Conservation (phyloP, 2,888 invertebrate genomes). For the Chalcis sispes region DNA sequence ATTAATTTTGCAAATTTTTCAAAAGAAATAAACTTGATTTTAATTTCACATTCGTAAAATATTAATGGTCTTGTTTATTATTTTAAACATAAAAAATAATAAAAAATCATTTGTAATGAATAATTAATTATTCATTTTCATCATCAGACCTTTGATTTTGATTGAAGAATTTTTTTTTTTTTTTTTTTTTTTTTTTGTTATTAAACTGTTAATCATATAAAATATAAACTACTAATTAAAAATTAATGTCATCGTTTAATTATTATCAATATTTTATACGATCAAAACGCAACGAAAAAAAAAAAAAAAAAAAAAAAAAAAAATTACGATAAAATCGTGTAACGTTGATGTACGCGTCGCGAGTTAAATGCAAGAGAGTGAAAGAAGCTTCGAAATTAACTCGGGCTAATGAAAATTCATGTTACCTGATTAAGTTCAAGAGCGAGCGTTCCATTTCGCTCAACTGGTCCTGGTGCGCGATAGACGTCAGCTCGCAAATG, state of each 20-base stretch:
- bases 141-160: not conserved
- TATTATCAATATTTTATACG: too few species aligned
- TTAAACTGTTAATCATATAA: too few species aligned
- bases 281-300: not conserved
- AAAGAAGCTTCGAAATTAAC: constrained; percentile 3
- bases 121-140: not conserved
- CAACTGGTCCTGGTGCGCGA: constrained; percentile 79
- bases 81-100: not conserved
- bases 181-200: not conserved
- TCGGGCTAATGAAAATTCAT: constrained; percentile 55
- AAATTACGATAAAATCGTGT: not conserved
- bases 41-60: not conserved
- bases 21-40: not conserved
- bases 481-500: constrained; percentile 82
- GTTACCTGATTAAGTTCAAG: constrained; percentile 80
- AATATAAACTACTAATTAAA: too few species aligned
- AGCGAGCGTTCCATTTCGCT: constrained; percentile 81
- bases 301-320: not conserved
- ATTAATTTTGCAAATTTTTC: not conserved
- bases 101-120: not conserved
- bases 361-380: not conserved
- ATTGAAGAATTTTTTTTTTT: not conserved
- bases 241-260: too few species aligned
- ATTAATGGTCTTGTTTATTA: not conserved
- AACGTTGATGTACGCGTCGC: not conserved